A percentile compares a stretch with the other conserved stretches of the same genome.
These are phyloP conservation scores for Dicranocentrus wangi DNA, from an alignment of 2,888 invertebrate genomes.

Conservation along the genomic window DNA sequence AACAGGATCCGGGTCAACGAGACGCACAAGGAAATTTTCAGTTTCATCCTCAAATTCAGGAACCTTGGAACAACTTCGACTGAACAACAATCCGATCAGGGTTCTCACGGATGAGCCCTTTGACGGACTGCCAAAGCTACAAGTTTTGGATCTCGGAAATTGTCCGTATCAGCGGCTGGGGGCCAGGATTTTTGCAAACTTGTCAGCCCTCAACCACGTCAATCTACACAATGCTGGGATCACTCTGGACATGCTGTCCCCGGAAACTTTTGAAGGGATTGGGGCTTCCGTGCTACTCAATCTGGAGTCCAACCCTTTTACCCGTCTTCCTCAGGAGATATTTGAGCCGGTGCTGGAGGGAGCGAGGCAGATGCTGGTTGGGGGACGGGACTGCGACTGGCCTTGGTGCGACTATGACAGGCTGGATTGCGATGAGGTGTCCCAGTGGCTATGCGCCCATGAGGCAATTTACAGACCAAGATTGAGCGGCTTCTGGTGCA, in stretches of 20 bases:
- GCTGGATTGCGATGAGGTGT: not conserved
- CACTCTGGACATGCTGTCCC: not conserved
- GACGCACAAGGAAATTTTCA: not conserved
- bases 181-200: not conserved
- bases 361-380: not conserved
- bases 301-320: not conserved
- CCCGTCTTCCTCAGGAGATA: not conserved
- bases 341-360: not conserved
- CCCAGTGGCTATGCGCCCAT: not conserved
- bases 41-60: not conserved
- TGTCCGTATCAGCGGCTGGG: not conserved
- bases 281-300: not conserved
- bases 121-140: not conserved
- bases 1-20: not conserved
- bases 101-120: not conserved
- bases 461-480: not conserved
- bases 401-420: not conserved
- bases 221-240: not conserved
- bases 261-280: not conserved
- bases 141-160: not conserved
- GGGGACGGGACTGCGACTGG: not conserved
- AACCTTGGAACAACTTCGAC: not conserved
- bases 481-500: not conserved
- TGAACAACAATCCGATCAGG: not conserved
- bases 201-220: not conserved